phyloP scores from a whole-genome alignment of 2,888 invertebrate species.

The Leptopilina myrica region DNA sequence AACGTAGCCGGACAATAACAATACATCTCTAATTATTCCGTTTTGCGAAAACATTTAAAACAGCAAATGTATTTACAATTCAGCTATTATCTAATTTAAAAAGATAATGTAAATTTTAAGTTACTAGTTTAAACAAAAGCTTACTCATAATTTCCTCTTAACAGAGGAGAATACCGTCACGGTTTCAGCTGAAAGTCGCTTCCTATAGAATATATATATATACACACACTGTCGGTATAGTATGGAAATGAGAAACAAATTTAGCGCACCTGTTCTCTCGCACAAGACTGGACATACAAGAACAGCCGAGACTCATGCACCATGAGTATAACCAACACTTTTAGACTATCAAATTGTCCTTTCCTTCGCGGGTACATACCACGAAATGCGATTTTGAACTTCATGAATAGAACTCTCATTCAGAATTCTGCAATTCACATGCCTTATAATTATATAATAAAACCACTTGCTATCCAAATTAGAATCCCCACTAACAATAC shows the following conservation, averaged over 20 bases:
- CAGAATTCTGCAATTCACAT: constrained; percentile 9
- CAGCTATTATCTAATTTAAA: not conserved
- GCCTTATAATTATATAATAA: constrained; percentile 12
- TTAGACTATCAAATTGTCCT: constrained; percentile 36
- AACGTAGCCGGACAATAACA: too few species aligned
- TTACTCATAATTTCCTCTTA: not conserved
- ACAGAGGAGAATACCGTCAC: not conserved
- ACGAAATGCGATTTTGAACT: constrained; percentile 31
- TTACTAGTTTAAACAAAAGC: not conserved
- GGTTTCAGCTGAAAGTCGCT: not conserved
- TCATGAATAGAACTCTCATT: constrained; percentile 19
- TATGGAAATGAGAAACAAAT: constrained; percentile 66
- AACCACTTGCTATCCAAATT: constrained; percentile 14
- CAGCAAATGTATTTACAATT: too few species aligned
- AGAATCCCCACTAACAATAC: not conserved
- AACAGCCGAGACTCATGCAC: not conserved
- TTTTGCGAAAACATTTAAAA: too few species aligned
- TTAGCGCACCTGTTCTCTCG: constrained; percentile 62
- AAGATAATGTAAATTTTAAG: not conserved
- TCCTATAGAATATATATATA: constrained; percentile 46
- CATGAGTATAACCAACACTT: not conserved
- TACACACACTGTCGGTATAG: constrained; percentile 51
- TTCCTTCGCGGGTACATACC: not conserved
- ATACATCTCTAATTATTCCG: too few species aligned
- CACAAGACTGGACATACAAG: constrained; percentile 51